These are phyloP conservation scores for Tinamus guttatus DNA, from an alignment of 2,113 vertebrate genomes.

Conservation along the genomic window DNA sequence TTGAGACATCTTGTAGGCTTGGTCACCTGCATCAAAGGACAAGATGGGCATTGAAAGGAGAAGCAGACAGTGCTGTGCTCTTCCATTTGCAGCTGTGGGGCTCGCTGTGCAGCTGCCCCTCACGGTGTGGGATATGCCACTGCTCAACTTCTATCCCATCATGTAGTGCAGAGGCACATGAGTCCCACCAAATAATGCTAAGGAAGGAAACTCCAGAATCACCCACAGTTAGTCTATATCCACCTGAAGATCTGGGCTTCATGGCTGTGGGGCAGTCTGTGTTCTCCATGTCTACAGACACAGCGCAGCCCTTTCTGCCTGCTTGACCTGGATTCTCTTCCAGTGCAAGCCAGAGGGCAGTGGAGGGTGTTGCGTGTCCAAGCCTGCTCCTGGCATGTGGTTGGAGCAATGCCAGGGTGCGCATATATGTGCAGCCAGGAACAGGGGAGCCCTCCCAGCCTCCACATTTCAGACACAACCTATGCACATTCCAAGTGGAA, in stretches of 20 bases:
- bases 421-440: neutral
- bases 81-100: neutral
- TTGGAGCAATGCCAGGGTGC: neutral
- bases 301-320: neutral
- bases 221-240: neutral
- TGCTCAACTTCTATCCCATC: neutral
- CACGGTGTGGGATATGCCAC: fast-evolving
- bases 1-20: neutral
- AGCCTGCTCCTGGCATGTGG: neutral
- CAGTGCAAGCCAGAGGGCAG: neutral
- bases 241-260: neutral
- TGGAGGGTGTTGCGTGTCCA: neutral
- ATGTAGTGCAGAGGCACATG: neutral
- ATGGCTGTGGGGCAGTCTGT: neutral
- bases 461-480: neutral
- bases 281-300: neutral
- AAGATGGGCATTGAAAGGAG: neutral
- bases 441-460: neutral
- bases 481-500: neutral
- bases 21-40: neutral
- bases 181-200: neutral
- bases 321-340: neutral
- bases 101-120: neutral
- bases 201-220: neutral
- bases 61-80: neutral